phyloP scores from a whole-genome alignment of 2,888 invertebrate species.

The Muscina levida region DNA sequence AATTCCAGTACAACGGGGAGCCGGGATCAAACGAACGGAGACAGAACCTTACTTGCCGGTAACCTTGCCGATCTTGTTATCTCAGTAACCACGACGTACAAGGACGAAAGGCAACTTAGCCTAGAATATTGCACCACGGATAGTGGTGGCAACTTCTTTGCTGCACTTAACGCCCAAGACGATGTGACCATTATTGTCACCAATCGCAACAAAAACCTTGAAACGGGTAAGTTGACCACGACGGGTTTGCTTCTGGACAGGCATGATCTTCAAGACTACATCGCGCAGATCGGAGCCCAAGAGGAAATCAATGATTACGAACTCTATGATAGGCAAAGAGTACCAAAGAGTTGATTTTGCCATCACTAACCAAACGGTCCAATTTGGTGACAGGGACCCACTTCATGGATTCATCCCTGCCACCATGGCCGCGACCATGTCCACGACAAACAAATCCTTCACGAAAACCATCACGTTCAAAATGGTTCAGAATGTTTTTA shows the following conservation, averaged over 20 bases:
- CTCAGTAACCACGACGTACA: slow-evolving; percentile 99
- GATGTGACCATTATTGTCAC: slow-evolving; percentile 99
- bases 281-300: slow-evolving; percentile 95
- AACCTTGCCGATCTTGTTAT: slow-evolving; percentile 99
- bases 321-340: slow-evolving; percentile 99
- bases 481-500: no score
- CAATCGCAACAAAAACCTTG: slow-evolving; percentile 97
- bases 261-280: slow-evolving; percentile 99
- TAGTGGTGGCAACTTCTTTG: slow-evolving; percentile 99
- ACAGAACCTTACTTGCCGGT: slow-evolving; percentile 99
- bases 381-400: slow-evolving; percentile 99
- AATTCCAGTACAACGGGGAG: slow-evolving; percentile 99
- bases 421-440: slow-evolving; percentile 79
- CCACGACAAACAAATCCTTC: slow-evolving; percentile 94
- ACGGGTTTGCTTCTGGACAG: slow-evolving; percentile 99
- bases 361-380: slow-evolving; percentile 97
- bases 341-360: slow-evolving; percentile 96
- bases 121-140: slow-evolving; percentile 98
- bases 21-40: slow-evolving; percentile 97
- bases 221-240: slow-evolving; percentile 99
- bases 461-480: slow-evolving; percentile 95
- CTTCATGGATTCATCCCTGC: slow-evolving; percentile 97
- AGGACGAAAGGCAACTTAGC: slow-evolving; percentile 99
- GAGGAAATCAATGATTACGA: slow-evolving; percentile 99
- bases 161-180: slow-evolving; percentile 99